Conservation (phyloP, 2,797 vertebrate genomes). For the Bovichtus diacanthus region DNA sequence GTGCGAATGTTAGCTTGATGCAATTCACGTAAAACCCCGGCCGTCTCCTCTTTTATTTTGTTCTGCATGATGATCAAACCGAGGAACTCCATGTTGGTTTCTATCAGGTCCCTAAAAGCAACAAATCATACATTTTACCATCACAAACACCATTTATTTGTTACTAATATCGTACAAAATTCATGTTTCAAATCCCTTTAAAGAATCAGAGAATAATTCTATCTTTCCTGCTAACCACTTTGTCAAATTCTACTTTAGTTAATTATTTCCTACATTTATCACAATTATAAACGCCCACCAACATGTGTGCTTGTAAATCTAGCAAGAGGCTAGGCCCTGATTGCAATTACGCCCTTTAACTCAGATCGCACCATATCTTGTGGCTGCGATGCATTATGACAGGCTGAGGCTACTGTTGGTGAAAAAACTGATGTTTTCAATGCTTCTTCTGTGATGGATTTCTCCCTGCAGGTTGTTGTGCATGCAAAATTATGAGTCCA, state of each 20-base stretch:
- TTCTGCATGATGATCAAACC: constrained; percentile 99
- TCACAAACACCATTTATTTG: not conserved
- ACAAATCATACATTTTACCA: constrained; percentile 36
- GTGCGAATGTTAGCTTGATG: constrained; percentile 94
- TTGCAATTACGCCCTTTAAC: not conserved
- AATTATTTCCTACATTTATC: constrained; percentile 29
- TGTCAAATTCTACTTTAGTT: not conserved
- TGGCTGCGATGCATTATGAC: not conserved
- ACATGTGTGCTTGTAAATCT: not conserved
- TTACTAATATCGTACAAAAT: not conserved
- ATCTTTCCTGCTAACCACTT: not conserved
- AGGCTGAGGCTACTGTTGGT: not conserved
- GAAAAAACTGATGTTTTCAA: not conserved
- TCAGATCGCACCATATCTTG: not conserved
- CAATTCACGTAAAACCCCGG: constrained; percentile 90
- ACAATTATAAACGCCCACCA: not conserved
- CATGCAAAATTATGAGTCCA: not conserved
- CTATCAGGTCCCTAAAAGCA: constrained; percentile 89
- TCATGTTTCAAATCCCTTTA: not conserved
- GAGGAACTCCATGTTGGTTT: constrained; percentile 96
- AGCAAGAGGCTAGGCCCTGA: not conserved
- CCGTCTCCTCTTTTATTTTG: constrained; percentile 95
- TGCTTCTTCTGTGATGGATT: not conserved
- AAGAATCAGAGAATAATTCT: not conserved
- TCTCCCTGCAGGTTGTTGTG: not conserved